Evolutionary conservation across 2,113 vertebrate species (phyloP), one percentile per base, ranked within the genome.

Genomic region (Pelecanus crispus): DNA sequence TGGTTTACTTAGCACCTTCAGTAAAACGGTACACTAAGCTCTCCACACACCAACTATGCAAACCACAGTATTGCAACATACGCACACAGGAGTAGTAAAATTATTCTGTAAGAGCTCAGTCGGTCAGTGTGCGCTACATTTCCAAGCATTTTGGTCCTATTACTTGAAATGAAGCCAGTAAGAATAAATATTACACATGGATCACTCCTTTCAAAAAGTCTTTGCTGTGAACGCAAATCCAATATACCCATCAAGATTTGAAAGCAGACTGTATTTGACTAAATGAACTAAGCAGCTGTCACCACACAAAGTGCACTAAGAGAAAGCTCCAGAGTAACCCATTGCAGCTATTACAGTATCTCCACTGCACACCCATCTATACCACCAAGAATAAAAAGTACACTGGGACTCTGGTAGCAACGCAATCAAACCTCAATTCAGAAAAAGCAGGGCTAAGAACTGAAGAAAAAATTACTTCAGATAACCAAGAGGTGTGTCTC

Each of bases 51-150:
- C n/a, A 67, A 61, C 67, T 71, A 73, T 3, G 26, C 47, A 83
- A 90, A 87, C 56, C 56, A 71, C 67, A 75, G 28, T 31, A 47
- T 19, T 83, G 86, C 89, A 95, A 80, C 67, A 89, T 12, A 74
- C 0, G 3, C 49, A 32, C 10, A 16, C 17, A n/a, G n/a, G 26
- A 84, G 40, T 7, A 73, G 47, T 74, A 59, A 40, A 78, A 50
- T 32, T 59, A 70, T 18, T 80, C 21, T 40, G 34, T 13, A 55
- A 75, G 45, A 63, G 72, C 47, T 89, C 52, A 19, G 50, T 25
- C 3, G 0, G 49, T 59, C 50, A 34, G 25, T 0, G 13, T 28
- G 21, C 25, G 28, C 61, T 44, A 34, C 20, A 1, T 38, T 59
- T 70, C 49, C 40, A n/a, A 16, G 26, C 5, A 20, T 70, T 90